Conservation (phyloP, 2,888 invertebrate species). For the Crocallis elinguaria region DNA sequence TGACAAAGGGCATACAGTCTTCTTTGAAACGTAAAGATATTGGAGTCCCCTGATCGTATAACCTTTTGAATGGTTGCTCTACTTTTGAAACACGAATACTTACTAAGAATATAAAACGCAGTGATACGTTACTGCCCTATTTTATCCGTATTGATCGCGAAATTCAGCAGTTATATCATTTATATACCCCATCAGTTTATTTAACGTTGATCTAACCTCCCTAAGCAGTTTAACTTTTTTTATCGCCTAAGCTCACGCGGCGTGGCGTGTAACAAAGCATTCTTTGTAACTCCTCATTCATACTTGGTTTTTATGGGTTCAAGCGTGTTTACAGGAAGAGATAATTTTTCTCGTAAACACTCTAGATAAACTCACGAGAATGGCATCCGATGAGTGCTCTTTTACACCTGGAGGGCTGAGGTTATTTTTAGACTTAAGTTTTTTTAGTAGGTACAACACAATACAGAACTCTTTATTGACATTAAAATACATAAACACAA, state of each 20-base stretch:
- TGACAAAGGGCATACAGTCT: no score
- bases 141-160: slow-evolving; percentile 17
- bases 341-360: slow-evolving; percentile 28
- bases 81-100: neutral
- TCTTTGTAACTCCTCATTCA: slow-evolving; percentile 28
- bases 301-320: slow-evolving; percentile 24
- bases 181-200: slow-evolving; percentile 22
- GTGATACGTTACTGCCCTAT: slow-evolving; percentile 4
- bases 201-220: slow-evolving; percentile 25
- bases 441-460: no score
- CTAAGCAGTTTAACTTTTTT: slow-evolving; percentile 27
- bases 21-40: no score
- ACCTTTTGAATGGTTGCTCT: neutral
- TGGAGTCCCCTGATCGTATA: neutral
- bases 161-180: slow-evolving; percentile 23
- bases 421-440: neutral
- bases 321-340: slow-evolving; percentile 20
- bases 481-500: no score
- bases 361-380: slow-evolving; percentile 21
- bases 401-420: slow-evolving; percentile 7
- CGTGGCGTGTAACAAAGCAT: slow-evolving; percentile 26
- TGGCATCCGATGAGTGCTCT: slow-evolving; percentile 14
- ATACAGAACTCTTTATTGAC: no score
- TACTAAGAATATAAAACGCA: neutral
- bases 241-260: slow-evolving; percentile 25